Percentiles rank a stretch among this genome's conserved stretches.
Conservation (phyloP, 2,113 vertebrate species). For the Paramormyrops kingsleyae region DNA sequence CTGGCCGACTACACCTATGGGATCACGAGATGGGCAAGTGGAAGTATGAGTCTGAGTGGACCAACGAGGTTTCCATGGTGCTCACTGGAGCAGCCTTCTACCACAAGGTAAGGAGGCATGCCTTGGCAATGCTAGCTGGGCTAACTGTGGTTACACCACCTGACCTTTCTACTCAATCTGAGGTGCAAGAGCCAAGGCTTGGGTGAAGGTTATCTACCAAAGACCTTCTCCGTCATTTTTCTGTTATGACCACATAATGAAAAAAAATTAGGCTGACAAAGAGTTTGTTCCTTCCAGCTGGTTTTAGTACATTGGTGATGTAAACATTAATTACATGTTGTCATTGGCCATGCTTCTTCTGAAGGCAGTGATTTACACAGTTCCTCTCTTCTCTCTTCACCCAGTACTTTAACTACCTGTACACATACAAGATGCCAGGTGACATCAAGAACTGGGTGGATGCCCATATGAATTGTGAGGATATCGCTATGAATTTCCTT, state of each 20-base stretch:
- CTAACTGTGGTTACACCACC: background rate
- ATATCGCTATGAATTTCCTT: constrained; percentile 98
- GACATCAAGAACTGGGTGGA: constrained; percentile 99
- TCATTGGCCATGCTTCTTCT: background rate
- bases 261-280: background rate
- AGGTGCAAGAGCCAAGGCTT: background rate
- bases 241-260: background rate
- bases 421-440: constrained; percentile 98
- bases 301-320: background rate
- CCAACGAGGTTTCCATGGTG: constrained; percentile 98
- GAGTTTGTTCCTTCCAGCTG: background rate
- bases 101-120: constrained; percentile 75
- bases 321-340: background rate
- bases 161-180: background rate
- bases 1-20: constrained; percentile 93
- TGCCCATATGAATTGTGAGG: constrained; percentile 96
- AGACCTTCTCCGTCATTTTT: background rate
- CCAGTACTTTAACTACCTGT: constrained; percentile 97
- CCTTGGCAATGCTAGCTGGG: background rate
- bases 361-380: background rate
- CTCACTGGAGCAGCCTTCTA: constrained; percentile 96
- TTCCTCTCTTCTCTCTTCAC: background rate
- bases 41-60: constrained; percentile 99
- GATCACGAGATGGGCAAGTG: constrained; percentile 97
- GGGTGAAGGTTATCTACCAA: background rate